These are phyloP conservation scores for Cataglyphis cursor DNA, from an alignment of 2,888 invertebrate species.

Conservation along the genomic window DNA sequence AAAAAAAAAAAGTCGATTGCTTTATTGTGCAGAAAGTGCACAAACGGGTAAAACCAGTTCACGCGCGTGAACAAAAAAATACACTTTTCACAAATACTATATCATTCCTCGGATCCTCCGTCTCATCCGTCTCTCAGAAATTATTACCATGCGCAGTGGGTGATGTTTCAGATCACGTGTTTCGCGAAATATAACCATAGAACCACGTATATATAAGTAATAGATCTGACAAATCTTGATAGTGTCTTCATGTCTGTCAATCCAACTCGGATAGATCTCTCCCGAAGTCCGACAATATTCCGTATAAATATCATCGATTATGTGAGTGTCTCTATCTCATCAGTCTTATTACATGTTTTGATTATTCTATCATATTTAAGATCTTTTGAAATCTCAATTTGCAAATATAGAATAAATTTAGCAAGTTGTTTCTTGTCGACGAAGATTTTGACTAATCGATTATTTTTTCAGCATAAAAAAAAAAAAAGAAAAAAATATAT, in stretches of 20 bases:
- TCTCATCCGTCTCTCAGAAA: constrained; percentile 27
- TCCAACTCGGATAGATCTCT: constrained; percentile 35
- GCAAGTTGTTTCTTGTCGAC: background rate
- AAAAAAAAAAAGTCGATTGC: constrained; percentile 19
- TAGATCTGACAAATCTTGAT: constrained; percentile 41
- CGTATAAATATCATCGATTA: background rate
- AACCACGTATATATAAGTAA: constrained; percentile 49
- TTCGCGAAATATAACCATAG: constrained; percentile 42
- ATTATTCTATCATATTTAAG: background rate
- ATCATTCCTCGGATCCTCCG: constrained; percentile 16
- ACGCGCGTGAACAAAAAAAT: constrained; percentile 8
- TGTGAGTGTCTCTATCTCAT: constrained; percentile 45
- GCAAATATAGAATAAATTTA: background rate
- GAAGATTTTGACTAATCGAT: background rate
- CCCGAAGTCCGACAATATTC: background rate
- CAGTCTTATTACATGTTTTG: background rate
- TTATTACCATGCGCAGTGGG: constrained; percentile 46
- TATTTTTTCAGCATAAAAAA: background rate
- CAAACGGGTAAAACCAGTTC: constrained; percentile 53
- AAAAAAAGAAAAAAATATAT: background rate
- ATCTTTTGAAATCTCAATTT: constrained; percentile 23
- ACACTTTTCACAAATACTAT: constrained; percentile 42
- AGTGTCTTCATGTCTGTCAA: constrained; percentile 52
- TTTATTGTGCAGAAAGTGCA: constrained; percentile 40
- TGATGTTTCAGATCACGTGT: constrained; percentile 44